Base-by-base conservation (phyloP, 2,888 invertebrate genomes). In the Scaeva pyrastri region DNA sequence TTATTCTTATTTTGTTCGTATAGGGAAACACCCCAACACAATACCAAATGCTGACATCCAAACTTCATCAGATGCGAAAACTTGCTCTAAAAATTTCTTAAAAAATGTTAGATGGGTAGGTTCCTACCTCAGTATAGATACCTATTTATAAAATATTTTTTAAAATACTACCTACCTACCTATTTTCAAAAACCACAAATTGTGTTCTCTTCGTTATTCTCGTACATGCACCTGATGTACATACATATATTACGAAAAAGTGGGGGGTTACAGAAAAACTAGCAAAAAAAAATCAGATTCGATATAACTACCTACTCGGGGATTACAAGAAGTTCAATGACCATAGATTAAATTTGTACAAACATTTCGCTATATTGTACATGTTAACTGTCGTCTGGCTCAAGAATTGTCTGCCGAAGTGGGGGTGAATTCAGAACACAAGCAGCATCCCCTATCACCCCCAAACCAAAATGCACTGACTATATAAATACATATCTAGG, bases 321-420 rank as follows among this genome's bases (percentile, higher is more conserved):
- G 88, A 87, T 88, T 87, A 85, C 88, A 82, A 78, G 79, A 78
- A 81, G 91, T 91, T 91, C 91, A 91, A 90, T 91, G 91, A 91
- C 91, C 91, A 89, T 76, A 90, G 88, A 88, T 81, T 87, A 88
- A 88, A 84, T 86, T 86, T 79, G 71, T 68, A 78, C 72, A 85
- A 87, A 70, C 82, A 75, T 79, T 83, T 78, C 68, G 52, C 83
- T 75, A 87, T 83, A 79, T 21, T 62, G 74, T 81, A 87, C 70
- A 87, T 87, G 87, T 83, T 87, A 87, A 83, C 87, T 87, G 83
- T 78, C 86, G 86, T 87, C 87, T 87, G 87, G 87, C 83, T 87
- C 72, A 86, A 86, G 86, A 86, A 86, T 82, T 78, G 86, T 86
- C 86, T 86, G 41, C 73, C 72, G 64, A 81, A 81, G 88, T 86